These are phyloP conservation scores for Tenthredo scrophulariae DNA, from an alignment of 2,888 invertebrate genomes.

Conservation along the genomic window DNA sequence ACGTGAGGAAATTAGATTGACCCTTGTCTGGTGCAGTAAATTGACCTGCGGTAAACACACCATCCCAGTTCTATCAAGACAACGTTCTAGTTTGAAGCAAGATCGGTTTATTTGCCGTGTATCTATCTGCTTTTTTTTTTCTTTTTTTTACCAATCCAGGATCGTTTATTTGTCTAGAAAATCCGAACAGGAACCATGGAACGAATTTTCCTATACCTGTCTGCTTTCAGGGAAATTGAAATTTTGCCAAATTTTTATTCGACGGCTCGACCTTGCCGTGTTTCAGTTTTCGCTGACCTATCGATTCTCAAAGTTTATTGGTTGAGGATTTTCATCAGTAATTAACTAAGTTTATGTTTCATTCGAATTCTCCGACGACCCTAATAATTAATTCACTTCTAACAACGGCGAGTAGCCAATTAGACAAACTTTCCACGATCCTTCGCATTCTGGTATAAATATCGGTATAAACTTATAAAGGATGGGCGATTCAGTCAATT, in stretches of 20 bases:
- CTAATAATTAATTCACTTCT: neutral
- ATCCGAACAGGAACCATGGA: neutral
- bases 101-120: neutral
- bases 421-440: slow-evolving; percentile 10
- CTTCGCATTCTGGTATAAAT: neutral
- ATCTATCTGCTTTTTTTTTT: neutral
- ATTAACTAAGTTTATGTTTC: slow-evolving; percentile 24
- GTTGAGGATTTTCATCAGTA: neutral
- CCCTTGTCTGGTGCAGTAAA: neutral
- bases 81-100: neutral
- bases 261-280: neutral
- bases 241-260: neutral
- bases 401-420: neutral
- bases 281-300: slow-evolving; percentile 12
- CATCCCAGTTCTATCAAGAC: neutral
- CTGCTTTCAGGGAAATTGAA: neutral
- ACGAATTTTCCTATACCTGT: neutral
- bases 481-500: neutral
- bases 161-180: neutral
- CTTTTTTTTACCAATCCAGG: neutral
- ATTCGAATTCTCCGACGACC: neutral
- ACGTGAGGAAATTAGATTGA: neutral
- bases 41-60: neutral
- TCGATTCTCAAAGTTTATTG: slow-evolving; percentile 4
- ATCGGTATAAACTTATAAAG: neutral